Percentiles rank a stretch among this genome's conserved stretches.
Conservation (phyloP, 2,113 vertebrate species). For the Anser brachyrhynchus region DNA sequence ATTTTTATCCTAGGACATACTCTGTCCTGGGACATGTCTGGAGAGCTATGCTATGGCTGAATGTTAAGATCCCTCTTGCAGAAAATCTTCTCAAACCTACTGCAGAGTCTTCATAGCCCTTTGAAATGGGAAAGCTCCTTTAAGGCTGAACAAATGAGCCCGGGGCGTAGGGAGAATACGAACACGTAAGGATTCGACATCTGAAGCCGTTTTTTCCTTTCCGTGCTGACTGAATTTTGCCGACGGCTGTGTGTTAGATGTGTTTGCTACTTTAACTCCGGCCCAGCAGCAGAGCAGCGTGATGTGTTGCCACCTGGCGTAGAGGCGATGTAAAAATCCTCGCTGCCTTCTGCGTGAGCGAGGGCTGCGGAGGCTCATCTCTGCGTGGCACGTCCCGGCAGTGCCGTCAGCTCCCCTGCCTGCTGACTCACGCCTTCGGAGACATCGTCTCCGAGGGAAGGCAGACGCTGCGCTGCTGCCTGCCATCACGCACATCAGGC, state of each 20-base stretch:
- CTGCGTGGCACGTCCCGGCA: neutral
- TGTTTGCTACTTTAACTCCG: neutral
- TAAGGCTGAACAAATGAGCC: neutral
- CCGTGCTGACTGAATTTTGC: neutral
- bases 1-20: neutral
- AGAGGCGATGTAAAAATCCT: neutral
- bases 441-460: neutral
- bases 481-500: neutral
- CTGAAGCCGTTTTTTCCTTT: neutral
- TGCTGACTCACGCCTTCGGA: conserved; percentile 27
- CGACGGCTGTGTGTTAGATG: neutral
- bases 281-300: neutral
- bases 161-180: neutral
- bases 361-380: neutral
- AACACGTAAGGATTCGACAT: neutral
- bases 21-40: neutral
- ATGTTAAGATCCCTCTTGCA: neutral
- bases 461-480: neutral
- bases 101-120: neutral
- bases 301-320: conserved; percentile 60
- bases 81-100: neutral
- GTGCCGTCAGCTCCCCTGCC: neutral
- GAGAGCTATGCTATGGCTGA: neutral
- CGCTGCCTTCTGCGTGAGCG: neutral
- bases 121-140: neutral